phyloP scores from a whole-genome alignment of 1,140 invertebrate genomes.

The Drosophila kurseongensis region DNA sequence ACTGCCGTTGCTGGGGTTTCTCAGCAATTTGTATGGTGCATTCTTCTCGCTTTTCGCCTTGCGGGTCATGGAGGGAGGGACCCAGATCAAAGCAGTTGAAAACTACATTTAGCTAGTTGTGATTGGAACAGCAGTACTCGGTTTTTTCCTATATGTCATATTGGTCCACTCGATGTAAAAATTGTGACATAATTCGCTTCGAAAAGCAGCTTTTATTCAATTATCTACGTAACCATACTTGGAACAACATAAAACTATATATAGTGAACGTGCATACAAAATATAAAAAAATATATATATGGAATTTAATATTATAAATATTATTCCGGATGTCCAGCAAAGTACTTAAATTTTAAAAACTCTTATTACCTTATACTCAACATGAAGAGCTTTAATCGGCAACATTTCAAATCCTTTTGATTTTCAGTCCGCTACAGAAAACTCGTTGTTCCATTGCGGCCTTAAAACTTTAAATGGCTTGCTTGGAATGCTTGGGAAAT shows the following conservation, averaged over 20 bases:
- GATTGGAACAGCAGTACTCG: slow-evolving; percentile 3
- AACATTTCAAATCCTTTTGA: slow-evolving; percentile 7
- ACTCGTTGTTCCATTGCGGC: slow-evolving; percentile 1
- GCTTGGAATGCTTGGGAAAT: slow-evolving; percentile 63
- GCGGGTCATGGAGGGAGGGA: not conserved
- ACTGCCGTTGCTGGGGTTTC: slow-evolving; percentile 47
- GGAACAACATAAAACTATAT: too few relatives aligned
- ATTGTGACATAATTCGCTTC: not conserved
- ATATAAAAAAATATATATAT: too few relatives aligned
- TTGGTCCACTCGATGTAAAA: not conserved
- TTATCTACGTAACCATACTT: too few relatives aligned
- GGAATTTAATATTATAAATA: too few relatives aligned
- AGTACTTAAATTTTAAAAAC: not conserved
- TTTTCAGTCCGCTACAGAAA: not conserved
- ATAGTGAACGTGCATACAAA: too few relatives aligned
- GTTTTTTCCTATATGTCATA: not conserved
- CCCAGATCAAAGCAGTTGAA: slow-evolving; percentile 12
- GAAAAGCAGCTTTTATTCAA: too few relatives aligned
- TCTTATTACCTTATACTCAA: not conserved
- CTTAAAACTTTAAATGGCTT: slow-evolving; percentile 64
- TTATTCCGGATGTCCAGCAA: not conserved
- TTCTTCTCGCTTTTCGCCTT: slow-evolving; percentile 14
- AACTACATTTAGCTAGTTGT: slow-evolving; percentile 12
- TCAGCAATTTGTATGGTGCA: slow-evolving; percentile 48
- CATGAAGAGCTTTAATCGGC: not conserved